Conservation (phyloP, 2,888 invertebrate species). For the Blastobasis adustella region DNA sequence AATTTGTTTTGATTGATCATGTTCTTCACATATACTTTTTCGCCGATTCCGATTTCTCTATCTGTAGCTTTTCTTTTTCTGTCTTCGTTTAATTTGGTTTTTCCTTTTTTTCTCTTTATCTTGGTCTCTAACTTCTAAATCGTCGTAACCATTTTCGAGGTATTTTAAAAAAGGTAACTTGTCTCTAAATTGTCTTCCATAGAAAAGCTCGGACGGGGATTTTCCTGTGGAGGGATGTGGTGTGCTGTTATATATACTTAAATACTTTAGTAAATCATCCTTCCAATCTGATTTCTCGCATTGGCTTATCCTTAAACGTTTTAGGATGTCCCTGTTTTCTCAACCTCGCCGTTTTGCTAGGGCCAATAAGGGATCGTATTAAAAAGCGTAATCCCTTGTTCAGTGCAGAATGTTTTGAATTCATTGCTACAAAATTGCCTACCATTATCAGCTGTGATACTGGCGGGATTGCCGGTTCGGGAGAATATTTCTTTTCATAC, state of each 20-base stretch:
- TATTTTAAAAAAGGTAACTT: slow-evolving; percentile 4
- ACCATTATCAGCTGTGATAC: no score
- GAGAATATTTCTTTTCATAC: slow-evolving; percentile 5
- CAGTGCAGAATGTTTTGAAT: no score
- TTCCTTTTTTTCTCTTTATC: slow-evolving; percentile 7
- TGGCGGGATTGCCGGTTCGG: slow-evolving; percentile 1
- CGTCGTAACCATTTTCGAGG: not conserved
- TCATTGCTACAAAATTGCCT: no score
- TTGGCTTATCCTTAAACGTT: slow-evolving; percentile 1
- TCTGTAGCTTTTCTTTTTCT: slow-evolving; percentile 7
- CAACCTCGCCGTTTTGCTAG: slow-evolving; percentile 11
- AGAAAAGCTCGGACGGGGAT: not conserved
- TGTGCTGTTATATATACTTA: slow-evolving; percentile 13
- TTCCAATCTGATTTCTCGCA: not conserved
- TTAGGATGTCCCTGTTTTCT: slow-evolving; percentile 7
- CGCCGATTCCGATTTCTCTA: slow-evolving; percentile 5
- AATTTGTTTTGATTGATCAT: slow-evolving; percentile 9
- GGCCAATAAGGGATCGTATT: slow-evolving; percentile 9
- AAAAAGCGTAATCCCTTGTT: slow-evolving; percentile 1
- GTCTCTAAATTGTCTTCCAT: slow-evolving; percentile 1
- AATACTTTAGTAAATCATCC: not conserved
- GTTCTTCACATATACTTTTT: slow-evolving; percentile 12
- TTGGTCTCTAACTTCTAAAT: slow-evolving; percentile 4
- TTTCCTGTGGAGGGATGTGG: slow-evolving; percentile 4
- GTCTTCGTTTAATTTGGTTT: slow-evolving; percentile 7